A percentile compares a stretch with the other conserved stretches of the same genome.
Conservation (phyloP, 2,888 invertebrate species). For the Ectemnius cavifrons region DNA sequence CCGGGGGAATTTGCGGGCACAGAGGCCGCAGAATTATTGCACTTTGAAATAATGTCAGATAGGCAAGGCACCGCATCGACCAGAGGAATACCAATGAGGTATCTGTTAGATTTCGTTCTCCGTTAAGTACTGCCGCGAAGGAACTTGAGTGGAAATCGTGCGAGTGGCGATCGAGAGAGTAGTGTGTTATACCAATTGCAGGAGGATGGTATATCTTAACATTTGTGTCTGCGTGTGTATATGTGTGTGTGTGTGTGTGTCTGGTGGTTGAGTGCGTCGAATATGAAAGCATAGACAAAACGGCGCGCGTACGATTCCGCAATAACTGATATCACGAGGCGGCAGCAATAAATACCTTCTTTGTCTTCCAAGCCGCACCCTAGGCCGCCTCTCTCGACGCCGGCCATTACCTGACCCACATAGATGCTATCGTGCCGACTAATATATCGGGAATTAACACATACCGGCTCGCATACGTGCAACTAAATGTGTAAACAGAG, state of each 20-base stretch:
- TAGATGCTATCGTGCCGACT: constrained; percentile 66
- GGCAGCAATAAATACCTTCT: constrained; percentile 64
- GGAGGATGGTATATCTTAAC: too few species aligned
- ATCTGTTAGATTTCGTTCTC: neutral
- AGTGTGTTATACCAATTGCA: too few species aligned
- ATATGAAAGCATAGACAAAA: too few species aligned
- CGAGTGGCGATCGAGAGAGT: too few species aligned
- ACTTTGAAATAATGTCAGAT: neutral
- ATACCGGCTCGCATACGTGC: constrained; percentile 30
- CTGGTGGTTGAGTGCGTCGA: too few species aligned
- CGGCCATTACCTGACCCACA: constrained; percentile 68
- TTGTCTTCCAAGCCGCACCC: constrained; percentile 68
- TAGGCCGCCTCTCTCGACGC: constrained; percentile 54
- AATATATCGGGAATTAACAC: constrained; percentile 65
- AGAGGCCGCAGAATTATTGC: neutral
- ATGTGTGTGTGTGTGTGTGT: too few species aligned
- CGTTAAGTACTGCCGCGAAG: constrained; percentile 4
- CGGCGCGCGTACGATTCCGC: constrained; percentile 23
- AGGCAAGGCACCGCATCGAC: neutral
- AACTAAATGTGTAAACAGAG: constrained; percentile 39
- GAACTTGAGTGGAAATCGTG: neutral
- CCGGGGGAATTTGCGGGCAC: constrained; percentile 25
- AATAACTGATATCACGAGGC: constrained; percentile 47
- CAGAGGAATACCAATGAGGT: neutral
- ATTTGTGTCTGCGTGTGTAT: too few species aligned